These are phyloP conservation scores for Gymnothorax javanicus DNA, from an alignment of 2,797 vertebrate genomes.

Conservation along the genomic window DNA sequence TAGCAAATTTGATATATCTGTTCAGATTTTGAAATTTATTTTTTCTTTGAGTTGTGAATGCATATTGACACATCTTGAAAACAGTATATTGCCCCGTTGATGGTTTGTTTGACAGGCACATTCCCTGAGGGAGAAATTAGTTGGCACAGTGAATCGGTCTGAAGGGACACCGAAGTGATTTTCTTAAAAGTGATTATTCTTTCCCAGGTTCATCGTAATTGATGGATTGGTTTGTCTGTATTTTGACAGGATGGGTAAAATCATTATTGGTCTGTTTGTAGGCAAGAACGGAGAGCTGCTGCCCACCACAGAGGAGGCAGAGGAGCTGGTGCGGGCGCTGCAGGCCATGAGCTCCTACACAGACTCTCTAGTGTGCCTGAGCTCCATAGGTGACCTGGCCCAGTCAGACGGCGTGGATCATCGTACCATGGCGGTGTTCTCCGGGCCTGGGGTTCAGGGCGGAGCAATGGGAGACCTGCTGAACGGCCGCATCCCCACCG, in stretches of 20 bases:
- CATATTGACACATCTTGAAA: too few species aligned
- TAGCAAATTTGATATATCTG: too few species aligned
- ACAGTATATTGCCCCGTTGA: too few species aligned
- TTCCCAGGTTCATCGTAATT: too few species aligned
- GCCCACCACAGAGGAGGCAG: conserved; percentile 97
- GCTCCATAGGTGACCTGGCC: conserved; percentile 91
- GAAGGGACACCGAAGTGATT: too few species aligned
- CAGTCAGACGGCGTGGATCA: conserved; percentile 88
- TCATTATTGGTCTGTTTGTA: conserved; percentile 56
- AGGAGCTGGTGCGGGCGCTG: conserved; percentile 94
- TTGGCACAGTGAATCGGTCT: too few species aligned
- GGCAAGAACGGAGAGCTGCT: conserved; percentile 97
- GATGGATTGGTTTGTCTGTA: neutral
- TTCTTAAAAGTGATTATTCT: too few species aligned
- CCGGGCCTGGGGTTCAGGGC: conserved; percentile 79
- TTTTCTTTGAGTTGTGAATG: too few species aligned
- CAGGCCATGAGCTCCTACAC: conserved; percentile 92
- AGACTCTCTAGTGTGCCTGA: conserved; percentile 94
- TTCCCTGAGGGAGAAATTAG: too few species aligned
- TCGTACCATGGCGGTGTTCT: conserved; percentile 87
- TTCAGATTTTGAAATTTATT: too few species aligned
- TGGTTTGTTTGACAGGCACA: too few species aligned
- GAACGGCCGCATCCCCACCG: conserved; percentile 86
- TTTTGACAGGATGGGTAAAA: conserved; percentile 42
- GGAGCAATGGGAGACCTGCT: conserved; percentile 91